Conservation (phyloP, 1,140 invertebrate species). For the Heliconius congener region DNA sequence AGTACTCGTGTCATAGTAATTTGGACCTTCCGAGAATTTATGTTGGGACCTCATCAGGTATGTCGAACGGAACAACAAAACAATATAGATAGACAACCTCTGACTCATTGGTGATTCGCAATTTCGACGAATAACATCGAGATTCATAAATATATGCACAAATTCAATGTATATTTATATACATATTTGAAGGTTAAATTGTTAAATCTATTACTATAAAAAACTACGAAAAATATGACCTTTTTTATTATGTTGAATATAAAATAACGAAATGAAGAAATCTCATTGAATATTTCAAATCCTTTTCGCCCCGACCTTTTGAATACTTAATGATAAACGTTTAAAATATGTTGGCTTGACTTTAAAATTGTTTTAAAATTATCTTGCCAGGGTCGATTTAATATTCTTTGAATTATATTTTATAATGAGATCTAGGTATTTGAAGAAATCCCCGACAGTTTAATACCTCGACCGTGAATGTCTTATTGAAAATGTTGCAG, state of each 20-base stretch:
- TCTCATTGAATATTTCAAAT: constrained; percentile 1
- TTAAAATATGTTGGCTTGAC: background rate
- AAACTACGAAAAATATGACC: background rate
- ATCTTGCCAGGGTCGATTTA: background rate
- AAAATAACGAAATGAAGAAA: background rate
- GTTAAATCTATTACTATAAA: background rate
- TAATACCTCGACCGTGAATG: constrained; percentile 50
- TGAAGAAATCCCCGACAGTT: background rate
- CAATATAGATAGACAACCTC: background rate
- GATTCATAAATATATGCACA: background rate
- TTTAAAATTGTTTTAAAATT: constrained; percentile 4
- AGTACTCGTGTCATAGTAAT: constrained; percentile 7
- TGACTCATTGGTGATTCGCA: constrained; percentile 14
- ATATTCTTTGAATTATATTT: background rate
- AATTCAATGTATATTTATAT: background rate
- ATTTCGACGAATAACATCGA: background rate
- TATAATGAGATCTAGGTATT: constrained; percentile 10
- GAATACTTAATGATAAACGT: constrained; percentile 6
- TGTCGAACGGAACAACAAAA: constrained; percentile 4
- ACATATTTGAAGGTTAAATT: background rate
- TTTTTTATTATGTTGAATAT: background rate
- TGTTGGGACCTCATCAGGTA: constrained; percentile 23
- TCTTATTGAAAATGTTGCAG: constrained; percentile 74
- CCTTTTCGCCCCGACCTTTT: constrained; percentile 2
- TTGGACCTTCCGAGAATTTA: constrained; percentile 26